These are phyloP conservation scores for Peromyscus polionotus DNA, from an alignment of 2,113 vertebrate genomes.

Conservation along the genomic window DNA sequence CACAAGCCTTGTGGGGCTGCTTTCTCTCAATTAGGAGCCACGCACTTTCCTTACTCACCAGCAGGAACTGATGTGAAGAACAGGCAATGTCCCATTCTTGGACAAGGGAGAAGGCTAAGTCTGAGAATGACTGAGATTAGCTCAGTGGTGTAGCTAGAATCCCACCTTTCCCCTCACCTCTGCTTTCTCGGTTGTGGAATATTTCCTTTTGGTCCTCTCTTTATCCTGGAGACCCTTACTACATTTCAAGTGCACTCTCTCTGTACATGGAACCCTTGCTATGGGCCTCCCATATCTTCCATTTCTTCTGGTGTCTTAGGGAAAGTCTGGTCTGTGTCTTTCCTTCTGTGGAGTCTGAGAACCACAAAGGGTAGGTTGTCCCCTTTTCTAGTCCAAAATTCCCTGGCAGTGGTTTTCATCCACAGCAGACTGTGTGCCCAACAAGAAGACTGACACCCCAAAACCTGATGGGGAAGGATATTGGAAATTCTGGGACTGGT, in stretches of 20 bases:
- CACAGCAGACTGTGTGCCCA: not conserved
- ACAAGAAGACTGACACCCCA: not conserved
- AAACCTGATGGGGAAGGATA: fast-evolving
- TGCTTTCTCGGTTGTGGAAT: not conserved
- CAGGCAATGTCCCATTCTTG: not conserved
- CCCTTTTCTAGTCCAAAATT: not conserved
- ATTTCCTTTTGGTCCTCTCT: not conserved
- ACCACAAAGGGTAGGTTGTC: not conserved
- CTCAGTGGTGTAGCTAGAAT: not conserved
- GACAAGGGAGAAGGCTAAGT: not conserved
- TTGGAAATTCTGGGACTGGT: not conserved
- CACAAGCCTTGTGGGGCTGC: slow-evolving; percentile 18
- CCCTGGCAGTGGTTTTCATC: not conserved
- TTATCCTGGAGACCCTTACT: not conserved
- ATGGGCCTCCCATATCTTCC: no score
- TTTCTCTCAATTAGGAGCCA: slow-evolving; percentile 48
- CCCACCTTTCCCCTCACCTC: not conserved
- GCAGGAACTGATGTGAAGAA: slow-evolving; percentile 2
- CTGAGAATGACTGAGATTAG: not conserved
- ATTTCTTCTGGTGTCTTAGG: not conserved
- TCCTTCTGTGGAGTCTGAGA: not conserved
- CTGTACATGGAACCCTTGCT: not conserved
- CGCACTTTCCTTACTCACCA: slow-evolving; percentile 31
- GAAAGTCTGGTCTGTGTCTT: not conserved
- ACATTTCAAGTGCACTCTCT: not conserved